phyloP scores from a whole-genome alignment of 2,797 vertebrate genomes.

The Syngnathus rostellatus region DNA sequence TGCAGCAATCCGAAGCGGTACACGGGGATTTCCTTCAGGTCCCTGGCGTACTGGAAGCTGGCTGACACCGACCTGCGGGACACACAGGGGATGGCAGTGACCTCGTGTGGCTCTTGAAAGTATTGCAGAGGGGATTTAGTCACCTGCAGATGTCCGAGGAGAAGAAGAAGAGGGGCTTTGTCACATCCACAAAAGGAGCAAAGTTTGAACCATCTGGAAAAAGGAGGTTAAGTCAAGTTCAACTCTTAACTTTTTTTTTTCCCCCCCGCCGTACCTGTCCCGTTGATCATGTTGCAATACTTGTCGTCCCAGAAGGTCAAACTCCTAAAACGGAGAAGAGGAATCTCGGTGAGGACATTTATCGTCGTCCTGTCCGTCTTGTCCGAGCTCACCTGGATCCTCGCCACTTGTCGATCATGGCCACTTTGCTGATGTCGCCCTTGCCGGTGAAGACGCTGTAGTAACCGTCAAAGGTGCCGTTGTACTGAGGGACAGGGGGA shows the following conservation, averaged over 20 bases:
- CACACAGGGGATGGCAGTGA: slow-evolving; percentile 27
- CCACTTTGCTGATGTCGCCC: slow-evolving; percentile 74
- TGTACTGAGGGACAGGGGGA: slow-evolving; percentile 70
- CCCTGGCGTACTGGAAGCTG: slow-evolving; percentile 44
- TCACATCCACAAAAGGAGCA: slow-evolving; percentile 77
- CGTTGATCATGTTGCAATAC: slow-evolving; percentile 87
- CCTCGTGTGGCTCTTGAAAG: slow-evolving; percentile 45
- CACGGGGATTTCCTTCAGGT: slow-evolving; percentile 81
- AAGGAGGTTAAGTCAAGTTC: background rate
- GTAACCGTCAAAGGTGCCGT: slow-evolving; percentile 75
- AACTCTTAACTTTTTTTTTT: background rate
- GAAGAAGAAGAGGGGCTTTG: slow-evolving; percentile 75
- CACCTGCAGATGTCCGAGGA: slow-evolving; percentile 94
- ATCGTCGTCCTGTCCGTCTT: too few relatives aligned
- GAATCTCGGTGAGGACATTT: background rate
- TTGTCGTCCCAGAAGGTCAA: slow-evolving; percentile 70
- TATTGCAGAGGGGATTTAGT: background rate
- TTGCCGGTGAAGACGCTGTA: slow-evolving; percentile 79
- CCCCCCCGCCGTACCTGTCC: slow-evolving; percentile 77
- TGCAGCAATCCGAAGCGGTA: slow-evolving; percentile 73
- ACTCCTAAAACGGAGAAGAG: slow-evolving; percentile 21
- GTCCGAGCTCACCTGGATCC: slow-evolving; percentile 63
- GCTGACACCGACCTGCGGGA: slow-evolving; percentile 79
- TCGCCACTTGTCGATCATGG: slow-evolving; percentile 74
- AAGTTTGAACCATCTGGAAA: slow-evolving; percentile 83